Conservation (phyloP, 2,888 invertebrate genomes). For the Callyntrura guangdongensis region DNA sequence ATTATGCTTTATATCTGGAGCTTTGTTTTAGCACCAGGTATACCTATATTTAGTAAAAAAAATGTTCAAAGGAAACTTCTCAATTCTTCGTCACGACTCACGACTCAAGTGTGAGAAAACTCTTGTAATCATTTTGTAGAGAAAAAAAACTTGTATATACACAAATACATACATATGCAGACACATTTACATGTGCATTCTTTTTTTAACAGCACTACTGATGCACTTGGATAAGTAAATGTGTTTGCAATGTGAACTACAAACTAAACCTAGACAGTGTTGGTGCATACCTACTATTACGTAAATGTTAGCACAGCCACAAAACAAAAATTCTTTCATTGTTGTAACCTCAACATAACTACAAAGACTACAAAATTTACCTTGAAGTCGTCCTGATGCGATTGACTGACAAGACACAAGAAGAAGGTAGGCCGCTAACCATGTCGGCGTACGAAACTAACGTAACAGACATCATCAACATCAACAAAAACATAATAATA, state of each 20-base stretch:
- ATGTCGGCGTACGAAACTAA: neutral
- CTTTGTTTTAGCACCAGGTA: neutral
- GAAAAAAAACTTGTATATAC: neutral
- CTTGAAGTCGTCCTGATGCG: constrained; percentile 7
- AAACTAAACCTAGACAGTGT: neutral
- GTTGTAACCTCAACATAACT: neutral
- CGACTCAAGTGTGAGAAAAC: constrained; percentile 71
- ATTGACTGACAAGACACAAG: constrained; percentile 25
- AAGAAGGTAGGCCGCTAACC: neutral
- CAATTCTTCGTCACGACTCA: constrained; percentile 26
- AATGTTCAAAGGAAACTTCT: constrained; percentile 34
- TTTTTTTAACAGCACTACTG: neutral
- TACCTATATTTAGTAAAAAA: neutral
- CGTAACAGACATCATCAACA: neutral
- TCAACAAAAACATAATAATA: neutral
- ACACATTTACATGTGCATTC: neutral
- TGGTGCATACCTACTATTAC: no score
- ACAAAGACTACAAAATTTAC: constrained; percentile 24
- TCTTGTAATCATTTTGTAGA: constrained; percentile 36
- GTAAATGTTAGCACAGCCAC: no score
- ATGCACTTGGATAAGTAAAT: no score
- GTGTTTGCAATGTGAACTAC: no score
- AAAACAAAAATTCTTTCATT: no score
- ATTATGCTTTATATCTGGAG: no score
- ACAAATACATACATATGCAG: neutral